Percentiles rank a stretch among this genome's conserved stretches.
Evolutionary conservation across 92 coral and sea anemone species (phyloP).

Genomic region (Pocillopora meandrina): DNA sequence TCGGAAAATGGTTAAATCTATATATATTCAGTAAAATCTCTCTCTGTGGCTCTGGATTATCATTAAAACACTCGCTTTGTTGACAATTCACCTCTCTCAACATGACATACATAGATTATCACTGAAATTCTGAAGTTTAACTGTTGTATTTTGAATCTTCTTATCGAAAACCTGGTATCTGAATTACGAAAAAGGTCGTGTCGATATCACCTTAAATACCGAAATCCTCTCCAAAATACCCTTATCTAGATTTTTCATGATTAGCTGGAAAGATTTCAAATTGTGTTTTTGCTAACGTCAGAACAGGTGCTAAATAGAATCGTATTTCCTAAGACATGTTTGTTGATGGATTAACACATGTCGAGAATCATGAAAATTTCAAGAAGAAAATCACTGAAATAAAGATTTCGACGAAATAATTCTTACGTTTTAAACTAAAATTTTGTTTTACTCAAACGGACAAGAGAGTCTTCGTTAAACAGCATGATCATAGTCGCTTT

Average conservation of each 20-base stretch:
- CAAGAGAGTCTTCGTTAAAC: no score
- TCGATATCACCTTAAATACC: not conserved
- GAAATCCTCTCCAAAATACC: slow-evolving; percentile 5
- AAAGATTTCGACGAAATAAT: not conserved
- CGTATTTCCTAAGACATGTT: not conserved
- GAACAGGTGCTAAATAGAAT: slow-evolving; percentile 12
- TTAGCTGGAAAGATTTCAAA: slow-evolving; percentile 28
- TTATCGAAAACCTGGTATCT: no score
- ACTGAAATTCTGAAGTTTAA: no score
- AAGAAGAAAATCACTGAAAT: slow-evolving; percentile 9
- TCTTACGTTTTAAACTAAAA: not conserved
- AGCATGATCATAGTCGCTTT: not conserved
- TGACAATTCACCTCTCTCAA: slow-evolving; percentile 1
- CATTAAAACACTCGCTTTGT: not conserved
- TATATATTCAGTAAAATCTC: no score
- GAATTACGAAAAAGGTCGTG: not conserved
- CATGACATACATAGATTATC: no score
- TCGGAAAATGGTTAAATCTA: not conserved
- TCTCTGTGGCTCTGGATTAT: not conserved
- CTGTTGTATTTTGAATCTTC: no score
- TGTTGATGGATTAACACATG: slow-evolving; percentile 11
- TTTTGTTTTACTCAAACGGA: not conserved
- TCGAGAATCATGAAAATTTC: slow-evolving; percentile 2
- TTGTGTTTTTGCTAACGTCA: not conserved
- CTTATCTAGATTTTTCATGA: slow-evolving; percentile 20